phyloP scores from a whole-genome alignment of 2,888 invertebrate genomes.

The Eudemis profundana region DNA sequence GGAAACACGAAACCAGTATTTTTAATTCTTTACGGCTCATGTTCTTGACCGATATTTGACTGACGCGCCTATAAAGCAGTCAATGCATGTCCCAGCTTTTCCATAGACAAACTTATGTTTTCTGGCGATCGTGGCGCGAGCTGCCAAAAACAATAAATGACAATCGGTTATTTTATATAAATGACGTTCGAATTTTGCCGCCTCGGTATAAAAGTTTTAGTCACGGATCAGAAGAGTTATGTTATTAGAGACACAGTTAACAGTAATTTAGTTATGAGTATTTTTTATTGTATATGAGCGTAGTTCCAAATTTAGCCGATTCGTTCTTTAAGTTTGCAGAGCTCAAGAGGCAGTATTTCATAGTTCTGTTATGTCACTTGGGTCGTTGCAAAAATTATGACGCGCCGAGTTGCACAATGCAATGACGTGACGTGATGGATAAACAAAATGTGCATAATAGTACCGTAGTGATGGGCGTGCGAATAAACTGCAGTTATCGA shows the following conservation, averaged over 20 bases:
- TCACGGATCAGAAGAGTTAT: no score
- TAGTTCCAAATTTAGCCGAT: background rate
- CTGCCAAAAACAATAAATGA: no score
- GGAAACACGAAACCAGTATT: conserved; percentile 38
- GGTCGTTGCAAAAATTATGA: conserved; percentile 48
- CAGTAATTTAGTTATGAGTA: background rate
- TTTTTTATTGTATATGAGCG: background rate
- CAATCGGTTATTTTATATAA: no score
- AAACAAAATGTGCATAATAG: conserved; percentile 48
- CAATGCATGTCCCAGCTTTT: conserved; percentile 24
- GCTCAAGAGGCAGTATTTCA: conserved; percentile 32
- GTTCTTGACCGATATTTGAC: conserved; percentile 41
- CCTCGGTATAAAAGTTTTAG: background rate
- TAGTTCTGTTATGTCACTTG: conserved; percentile 44
- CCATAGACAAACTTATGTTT: conserved; percentile 19
- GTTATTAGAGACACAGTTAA: no score
- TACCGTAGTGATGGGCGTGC: conserved; percentile 43
- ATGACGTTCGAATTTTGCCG: background rate
- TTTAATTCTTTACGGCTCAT: conserved; percentile 26
- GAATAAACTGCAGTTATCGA: conserved; percentile 6
- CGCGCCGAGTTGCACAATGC: conserved; percentile 46
- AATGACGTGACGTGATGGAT: conserved; percentile 39
- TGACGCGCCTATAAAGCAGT: conserved; percentile 34
- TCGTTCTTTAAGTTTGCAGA: conserved; percentile 14
- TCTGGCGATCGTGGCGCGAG: background rate